These are phyloP conservation scores for Acropternis orthonyx DNA, from an alignment of 2,797 vertebrate species.

Conservation along the genomic window DNA sequence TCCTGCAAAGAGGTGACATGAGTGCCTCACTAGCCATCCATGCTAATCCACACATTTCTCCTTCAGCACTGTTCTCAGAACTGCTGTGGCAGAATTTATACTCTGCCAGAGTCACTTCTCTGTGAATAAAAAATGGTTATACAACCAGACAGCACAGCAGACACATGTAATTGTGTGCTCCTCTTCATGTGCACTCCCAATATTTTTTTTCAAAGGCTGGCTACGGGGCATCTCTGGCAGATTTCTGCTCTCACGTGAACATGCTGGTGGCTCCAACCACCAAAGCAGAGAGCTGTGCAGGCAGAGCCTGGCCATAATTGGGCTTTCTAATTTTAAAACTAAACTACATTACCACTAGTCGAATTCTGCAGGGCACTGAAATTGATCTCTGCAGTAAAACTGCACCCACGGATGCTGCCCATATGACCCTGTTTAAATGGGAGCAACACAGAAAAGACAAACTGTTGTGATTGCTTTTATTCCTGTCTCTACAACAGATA, in stretches of 20 bases:
- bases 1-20: neutral
- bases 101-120: slow-evolving; percentile 5
- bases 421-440: slow-evolving; percentile 23
- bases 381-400: slow-evolving; percentile 13
- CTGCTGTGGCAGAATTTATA: slow-evolving; percentile 25
- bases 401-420: neutral
- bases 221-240: neutral
- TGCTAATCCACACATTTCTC: slow-evolving; percentile 42
- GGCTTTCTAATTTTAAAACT: slow-evolving; percentile 43
- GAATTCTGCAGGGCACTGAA: neutral
- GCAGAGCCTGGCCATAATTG: neutral
- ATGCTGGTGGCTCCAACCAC: neutral
- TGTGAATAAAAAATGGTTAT: slow-evolving; percentile 7
- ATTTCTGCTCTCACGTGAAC: neutral
- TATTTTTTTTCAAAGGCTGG: neutral
- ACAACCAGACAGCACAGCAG: neutral
- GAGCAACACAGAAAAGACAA: slow-evolving; percentile 25
- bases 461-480: slow-evolving; percentile 32
- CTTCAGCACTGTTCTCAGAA: neutral
- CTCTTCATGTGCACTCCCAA: neutral
- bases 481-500: neutral
- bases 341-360: neutral
- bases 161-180: neutral
- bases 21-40: slow-evolving; percentile 32
- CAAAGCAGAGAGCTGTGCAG: neutral